Evolutionary conservation across 2,888 invertebrate species (phyloP), one percentile per base, ranked within the genome.

Genomic region (Augochlorella aurata): DNA sequence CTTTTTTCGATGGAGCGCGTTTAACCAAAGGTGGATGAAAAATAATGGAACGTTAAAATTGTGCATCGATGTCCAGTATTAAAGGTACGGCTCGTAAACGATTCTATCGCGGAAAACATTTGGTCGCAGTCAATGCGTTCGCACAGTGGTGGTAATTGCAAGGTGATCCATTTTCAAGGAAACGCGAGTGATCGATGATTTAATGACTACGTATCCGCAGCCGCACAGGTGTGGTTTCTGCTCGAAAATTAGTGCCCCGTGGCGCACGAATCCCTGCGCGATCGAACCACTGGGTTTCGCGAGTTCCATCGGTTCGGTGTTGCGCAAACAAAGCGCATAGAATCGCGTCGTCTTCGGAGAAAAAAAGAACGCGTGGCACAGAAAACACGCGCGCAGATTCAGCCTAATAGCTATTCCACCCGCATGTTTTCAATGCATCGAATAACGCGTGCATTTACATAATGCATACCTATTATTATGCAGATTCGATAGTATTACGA

Each of bases 271-370:
- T 63, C 18, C 49, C 47, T 1, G 47, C 21, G 54, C 24, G 58
- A 81, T 77, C 54, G 10, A 71, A 68, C 76, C 70, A n/a, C 54
- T 21, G 69, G 69, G 45, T 70, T 79, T 77, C 29, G 18, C 61
- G 44, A 54, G 52, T 21, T n/a, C 12, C 14, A 65, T 66, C 72
- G 72, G 45, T 44, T 14, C 14, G 49, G 73, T 54, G 70, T 77
- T 78, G 63, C 79, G 73, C 10, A 50, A 73, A 71, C 58, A 21
- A 38, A 38, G 5, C 3, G 5, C 58, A 75, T 58, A 8, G 14
- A n/a, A 44, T 58, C 50, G 21, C 77, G 76, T 85, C 86, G 70
- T 61, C 70, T 67, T 65, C 38, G n/a, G 45, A 74, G 61, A 21
- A 61, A 65, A 58, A 38, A 61, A 58, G 21, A 24, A 16, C 49